Conservation (phyloP, 2,797 vertebrate genomes). For the Rhadinocentrus ornatus region DNA sequence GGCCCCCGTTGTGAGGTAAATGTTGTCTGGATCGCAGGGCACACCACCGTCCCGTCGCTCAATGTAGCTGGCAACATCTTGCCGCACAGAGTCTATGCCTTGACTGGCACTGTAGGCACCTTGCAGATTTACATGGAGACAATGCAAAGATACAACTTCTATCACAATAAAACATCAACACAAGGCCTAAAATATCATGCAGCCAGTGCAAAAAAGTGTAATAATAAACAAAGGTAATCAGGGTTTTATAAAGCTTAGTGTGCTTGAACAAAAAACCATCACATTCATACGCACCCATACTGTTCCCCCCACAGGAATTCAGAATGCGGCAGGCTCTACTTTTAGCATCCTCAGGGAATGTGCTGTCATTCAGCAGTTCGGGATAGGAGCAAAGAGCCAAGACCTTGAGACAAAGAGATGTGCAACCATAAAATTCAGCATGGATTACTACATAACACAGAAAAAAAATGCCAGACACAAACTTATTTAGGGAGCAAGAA, state of each 20-base stretch:
- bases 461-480: background rate
- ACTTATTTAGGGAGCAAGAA: conserved; percentile 1
- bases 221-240: background rate
- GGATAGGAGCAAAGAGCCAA: conserved; percentile 88
- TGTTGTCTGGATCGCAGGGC: conserved; percentile 82
- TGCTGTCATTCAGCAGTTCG: conserved; percentile 82
- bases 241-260: background rate
- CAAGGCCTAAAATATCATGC: background rate
- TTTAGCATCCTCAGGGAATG: conserved; percentile 89
- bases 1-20: conserved; percentile 92
- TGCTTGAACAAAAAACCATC: conserved; percentile 7
- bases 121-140: conserved; percentile 53
- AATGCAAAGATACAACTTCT: background rate
- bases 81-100: conserved; percentile 86
- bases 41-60: conserved; percentile 87
- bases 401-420: conserved; percentile 79
- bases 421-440: conserved; percentile 12
- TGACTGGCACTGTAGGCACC: conserved; percentile 91
- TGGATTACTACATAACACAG: background rate
- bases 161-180: background rate
- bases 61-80: conserved; percentile 88
- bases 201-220: background rate
- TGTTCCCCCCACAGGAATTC: conserved; percentile 87
- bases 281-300: conserved; percentile 82
- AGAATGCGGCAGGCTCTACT: conserved; percentile 85